These are phyloP conservation scores for Nomada ferruginata DNA, from an alignment of 2,888 invertebrate species.

Conservation along the genomic window DNA sequence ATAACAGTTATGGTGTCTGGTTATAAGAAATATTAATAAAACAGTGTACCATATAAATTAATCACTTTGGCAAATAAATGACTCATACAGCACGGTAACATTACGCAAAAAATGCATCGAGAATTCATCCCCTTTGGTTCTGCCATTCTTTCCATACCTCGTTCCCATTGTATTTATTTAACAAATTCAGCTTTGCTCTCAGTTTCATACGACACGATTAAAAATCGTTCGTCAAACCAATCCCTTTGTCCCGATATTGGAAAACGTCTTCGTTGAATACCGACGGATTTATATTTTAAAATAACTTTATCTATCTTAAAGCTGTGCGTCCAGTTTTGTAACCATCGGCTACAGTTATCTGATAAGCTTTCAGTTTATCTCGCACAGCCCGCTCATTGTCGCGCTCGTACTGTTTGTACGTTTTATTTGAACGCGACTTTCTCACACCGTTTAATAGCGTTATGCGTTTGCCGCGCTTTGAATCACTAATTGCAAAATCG, in stretches of 20 bases:
- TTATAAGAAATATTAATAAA: too few relatives aligned
- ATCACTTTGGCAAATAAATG: too few relatives aligned
- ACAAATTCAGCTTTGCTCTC: background rate
- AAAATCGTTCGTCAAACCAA: conserved; percentile 26
- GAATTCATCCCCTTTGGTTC: background rate
- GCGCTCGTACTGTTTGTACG: conserved; percentile 13
- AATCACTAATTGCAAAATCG: conserved; percentile 26
- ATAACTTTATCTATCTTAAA: conserved; percentile 38
- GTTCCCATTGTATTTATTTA: background rate
- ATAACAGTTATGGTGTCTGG: too few relatives aligned
- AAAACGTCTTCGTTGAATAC: conserved; percentile 28
- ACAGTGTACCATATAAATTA: too few relatives aligned
- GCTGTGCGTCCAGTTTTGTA: conserved; percentile 36
- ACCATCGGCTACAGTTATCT: conserved; percentile 42
- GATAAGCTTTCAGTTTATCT: conserved; percentile 50
- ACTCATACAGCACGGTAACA: too few relatives aligned
- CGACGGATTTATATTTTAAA: conserved; percentile 31
- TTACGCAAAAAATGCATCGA: too few relatives aligned
- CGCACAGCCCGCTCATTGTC: conserved; percentile 12
- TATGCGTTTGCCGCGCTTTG: background rate
- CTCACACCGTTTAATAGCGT: conserved; percentile 6
- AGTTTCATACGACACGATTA: background rate
- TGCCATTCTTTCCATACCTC: background rate
- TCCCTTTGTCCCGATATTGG: conserved; percentile 7
- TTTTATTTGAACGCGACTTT: conserved; percentile 31